These are phyloP conservation scores for Cassiopea xamachana DNA, from an alignment of 30 jellyfish, hydroid and myxozoan species.

Conservation along the genomic window DNA sequence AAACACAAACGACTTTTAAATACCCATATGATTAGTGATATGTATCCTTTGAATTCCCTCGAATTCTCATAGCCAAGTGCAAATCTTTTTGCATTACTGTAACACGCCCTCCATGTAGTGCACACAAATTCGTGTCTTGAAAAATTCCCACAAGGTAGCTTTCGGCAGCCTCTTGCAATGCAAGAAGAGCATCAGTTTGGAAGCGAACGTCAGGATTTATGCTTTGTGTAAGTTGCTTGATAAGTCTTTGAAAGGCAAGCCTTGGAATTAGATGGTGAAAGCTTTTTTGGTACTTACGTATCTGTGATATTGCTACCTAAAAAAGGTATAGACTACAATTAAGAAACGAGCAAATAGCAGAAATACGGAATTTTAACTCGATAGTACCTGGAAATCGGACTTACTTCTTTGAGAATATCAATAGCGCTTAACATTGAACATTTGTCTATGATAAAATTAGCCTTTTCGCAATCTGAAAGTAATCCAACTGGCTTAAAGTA, in stretches of 20 bases:
- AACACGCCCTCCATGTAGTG: conserved; percentile 60
- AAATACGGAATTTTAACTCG: not conserved
- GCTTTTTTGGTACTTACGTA: conserved; percentile 45
- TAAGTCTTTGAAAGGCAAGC: conserved; percentile 57
- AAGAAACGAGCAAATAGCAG: not conserved
- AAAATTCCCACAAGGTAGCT: conserved; percentile 54
- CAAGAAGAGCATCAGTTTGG: conserved; percentile 47
- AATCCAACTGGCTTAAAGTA: not conserved
- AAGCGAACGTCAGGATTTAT: conserved; percentile 23
- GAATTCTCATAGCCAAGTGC: conserved; percentile 55
- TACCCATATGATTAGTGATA: too few species aligned
- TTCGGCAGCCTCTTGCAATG: conserved; percentile 77
- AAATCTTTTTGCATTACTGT: conserved; percentile 70
- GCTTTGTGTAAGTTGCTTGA: conserved; percentile 13
- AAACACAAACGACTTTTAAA: too few species aligned
- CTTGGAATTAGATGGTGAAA: conserved; percentile 34
- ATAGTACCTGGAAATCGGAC: not conserved
- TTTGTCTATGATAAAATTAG: too few species aligned
- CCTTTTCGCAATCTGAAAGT: too few species aligned
- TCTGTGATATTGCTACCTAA: conserved; percentile 37
- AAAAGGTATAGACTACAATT: not conserved
- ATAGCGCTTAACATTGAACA: too few species aligned
- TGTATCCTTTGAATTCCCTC: conserved; percentile 27
- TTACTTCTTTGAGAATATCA: too few species aligned
- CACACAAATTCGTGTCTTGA: conserved; percentile 63